phyloP scores from a whole-genome alignment of 2,113 vertebrate species.

The Eupsittula cactorum region DNA sequence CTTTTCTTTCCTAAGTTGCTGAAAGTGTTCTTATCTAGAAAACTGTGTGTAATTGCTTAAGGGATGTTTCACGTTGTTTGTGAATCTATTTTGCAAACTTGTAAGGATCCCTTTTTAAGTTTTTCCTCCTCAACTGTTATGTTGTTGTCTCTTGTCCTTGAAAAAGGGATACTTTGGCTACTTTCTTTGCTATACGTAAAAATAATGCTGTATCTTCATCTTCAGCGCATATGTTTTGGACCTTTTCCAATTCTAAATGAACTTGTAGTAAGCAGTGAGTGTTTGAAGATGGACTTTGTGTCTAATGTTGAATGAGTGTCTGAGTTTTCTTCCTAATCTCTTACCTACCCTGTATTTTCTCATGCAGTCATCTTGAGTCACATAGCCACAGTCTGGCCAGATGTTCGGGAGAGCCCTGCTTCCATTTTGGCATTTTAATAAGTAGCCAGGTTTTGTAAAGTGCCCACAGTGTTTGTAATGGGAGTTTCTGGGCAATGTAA shows the following conservation, averaged over 20 bases:
- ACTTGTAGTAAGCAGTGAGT: not conserved
- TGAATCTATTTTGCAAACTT: not conserved
- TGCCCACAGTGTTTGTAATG: not conserved
- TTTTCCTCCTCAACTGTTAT: not conserved
- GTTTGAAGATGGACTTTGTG: slow-evolving; percentile 6
- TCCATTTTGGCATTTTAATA: not conserved
- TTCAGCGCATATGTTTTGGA: not conserved
- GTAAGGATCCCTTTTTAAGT: not conserved
- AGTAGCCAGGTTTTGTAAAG: not conserved
- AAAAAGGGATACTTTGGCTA: not conserved
- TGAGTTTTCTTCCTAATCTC: slow-evolving; percentile 28
- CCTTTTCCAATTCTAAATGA: not conserved
- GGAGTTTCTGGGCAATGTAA: not conserved
- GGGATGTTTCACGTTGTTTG: not conserved
- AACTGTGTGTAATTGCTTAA: not conserved
- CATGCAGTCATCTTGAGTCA: slow-evolving; percentile 61
- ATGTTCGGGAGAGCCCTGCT: not conserved
- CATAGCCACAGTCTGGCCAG: slow-evolving; percentile 55
- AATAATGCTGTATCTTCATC: not conserved
- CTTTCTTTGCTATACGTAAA: not conserved
- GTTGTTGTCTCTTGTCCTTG: not conserved
- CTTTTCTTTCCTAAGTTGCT: not conserved
- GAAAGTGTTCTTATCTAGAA: not conserved
- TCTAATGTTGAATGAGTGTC: not conserved
- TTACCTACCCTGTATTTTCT: slow-evolving; percentile 31